Evolutionary conservation across 2,888 invertebrate species (phyloP).

Genomic region (Vesta saturnalis): DNA sequence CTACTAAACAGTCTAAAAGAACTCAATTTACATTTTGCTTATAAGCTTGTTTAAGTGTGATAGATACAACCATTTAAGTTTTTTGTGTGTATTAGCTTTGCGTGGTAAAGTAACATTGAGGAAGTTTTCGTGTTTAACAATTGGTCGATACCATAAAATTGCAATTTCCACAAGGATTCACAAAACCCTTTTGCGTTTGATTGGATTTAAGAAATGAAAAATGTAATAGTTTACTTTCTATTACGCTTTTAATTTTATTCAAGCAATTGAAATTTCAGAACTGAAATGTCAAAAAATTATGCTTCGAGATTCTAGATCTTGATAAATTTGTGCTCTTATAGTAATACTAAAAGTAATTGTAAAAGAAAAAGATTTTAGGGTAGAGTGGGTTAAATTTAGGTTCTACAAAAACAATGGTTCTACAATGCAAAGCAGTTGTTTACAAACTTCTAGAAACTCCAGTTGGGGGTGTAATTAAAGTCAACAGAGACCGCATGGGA

Average conservation of each 20-base stretch:
- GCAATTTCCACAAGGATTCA: no score
- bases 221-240: no score
- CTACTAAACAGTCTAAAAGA: neutral
- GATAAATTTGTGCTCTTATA: no score
- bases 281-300: no score
- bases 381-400: neutral
- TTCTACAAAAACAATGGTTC: slow-evolving; percentile 14
- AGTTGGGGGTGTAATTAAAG: slow-evolving; percentile 22
- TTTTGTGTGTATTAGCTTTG: slow-evolving; percentile 7
- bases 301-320: no score
- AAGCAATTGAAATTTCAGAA: neutral
- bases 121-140: slow-evolving; percentile 1
- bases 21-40: slow-evolving; percentile 4
- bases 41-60: slow-evolving; percentile 10
- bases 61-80: slow-evolving; percentile 6
- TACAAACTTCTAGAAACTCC: slow-evolving; percentile 20
- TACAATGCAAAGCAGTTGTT: slow-evolving; percentile 18
- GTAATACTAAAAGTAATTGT: neutral
- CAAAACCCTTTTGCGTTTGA: no score
- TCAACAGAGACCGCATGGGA: slow-evolving; percentile 13
- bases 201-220: no score
- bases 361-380: neutral
- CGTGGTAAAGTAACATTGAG: neutral
- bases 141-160: neutral
- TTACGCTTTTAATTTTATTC: neutral